Percentiles rank a stretch among this genome's conserved stretches.
phyloP scores from a whole-genome alignment of 2,797 vertebrate species.

The Lepus oiostolus region DNA sequence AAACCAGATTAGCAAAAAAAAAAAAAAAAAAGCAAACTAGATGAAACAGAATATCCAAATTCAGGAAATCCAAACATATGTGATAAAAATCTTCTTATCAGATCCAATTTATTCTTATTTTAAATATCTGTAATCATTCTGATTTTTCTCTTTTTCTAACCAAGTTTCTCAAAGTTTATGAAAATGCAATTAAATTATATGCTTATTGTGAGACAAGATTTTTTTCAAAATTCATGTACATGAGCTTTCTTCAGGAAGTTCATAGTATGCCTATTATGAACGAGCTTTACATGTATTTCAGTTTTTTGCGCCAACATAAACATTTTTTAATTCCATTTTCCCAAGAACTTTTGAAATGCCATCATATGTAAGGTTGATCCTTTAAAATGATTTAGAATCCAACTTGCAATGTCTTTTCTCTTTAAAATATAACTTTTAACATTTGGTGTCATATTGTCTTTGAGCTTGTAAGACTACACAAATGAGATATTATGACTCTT shows the following conservation, averaged over 20 bases:
- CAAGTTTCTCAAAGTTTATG: not conserved
- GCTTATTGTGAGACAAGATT: no score
- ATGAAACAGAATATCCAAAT: conserved; percentile 10
- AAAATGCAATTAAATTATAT: no score
- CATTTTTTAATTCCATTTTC: no score
- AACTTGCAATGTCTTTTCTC: not conserved
- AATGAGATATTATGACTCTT: not conserved
- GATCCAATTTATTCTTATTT: conserved; percentile 15
- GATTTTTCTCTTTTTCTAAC: not conserved
- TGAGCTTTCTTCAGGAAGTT: no score
- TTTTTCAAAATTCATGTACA: no score
- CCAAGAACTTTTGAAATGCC: no score
- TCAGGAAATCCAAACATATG: not conserved
- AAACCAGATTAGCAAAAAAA: not conserved
- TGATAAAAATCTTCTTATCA: not conserved
- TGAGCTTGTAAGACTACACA: conserved; percentile 21
- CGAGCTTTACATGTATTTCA: no score
- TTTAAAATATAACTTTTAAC: conserved; percentile 42
- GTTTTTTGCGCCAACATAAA: no score
- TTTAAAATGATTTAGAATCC: not conserved
- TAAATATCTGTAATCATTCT: conserved; percentile 30
- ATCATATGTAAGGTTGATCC: not conserved
- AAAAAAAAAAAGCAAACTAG: not conserved
- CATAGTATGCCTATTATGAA: no score
- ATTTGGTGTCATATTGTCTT: not conserved